Base-by-base conservation (phyloP, 2,888 invertebrate genomes). In the Timema cristinae region DNA sequence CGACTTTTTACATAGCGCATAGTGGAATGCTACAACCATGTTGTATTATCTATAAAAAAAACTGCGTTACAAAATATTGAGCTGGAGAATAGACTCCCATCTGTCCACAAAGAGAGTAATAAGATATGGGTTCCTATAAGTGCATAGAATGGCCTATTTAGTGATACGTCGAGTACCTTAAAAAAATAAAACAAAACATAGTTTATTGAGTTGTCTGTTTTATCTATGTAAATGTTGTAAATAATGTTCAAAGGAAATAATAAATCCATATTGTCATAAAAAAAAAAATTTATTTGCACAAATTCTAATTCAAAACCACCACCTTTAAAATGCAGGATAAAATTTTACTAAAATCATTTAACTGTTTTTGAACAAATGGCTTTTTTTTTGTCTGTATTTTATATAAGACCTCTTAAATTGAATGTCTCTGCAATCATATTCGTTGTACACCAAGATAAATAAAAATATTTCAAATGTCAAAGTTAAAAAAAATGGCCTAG, bases 101-200 rank as follows among this genome's bases (percentile, higher is more conserved):
- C 32, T 15, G 59, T 32, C 9, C 32, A 15, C 15, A 8, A 32
- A 63, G n/a, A 32, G 63, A 63, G 47, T 32, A 48, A 32, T n/a
- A 8, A 47, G 47, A 13, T 63, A 6, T 15, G 32, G 32, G 32
- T 32, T 32, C 32, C 32, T 32, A 32, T 32, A 32, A 32, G 59
- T 32, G 32, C 15, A 32, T 10, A 59, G 63, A 63, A 13, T 10
- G 10, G 63, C 63, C 63, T 13, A 10, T 7, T 63, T 63, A 63
- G 63, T 63, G 63, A 63, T 16, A 63, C 48, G 47, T 63, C 63
- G 63, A 63, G 15, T 63, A 63, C 63, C 63, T 63, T 63, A 48
- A 63, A 63, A 32, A 32, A 32, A 32, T 32, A 32, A 32, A 32
- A n/a, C 32, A 48, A 63, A 63, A 2, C 63, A 48, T 63, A 63